Evolutionary conservation across 2,888 invertebrate species (phyloP).

Genomic region (Hedya salicella): DNA sequence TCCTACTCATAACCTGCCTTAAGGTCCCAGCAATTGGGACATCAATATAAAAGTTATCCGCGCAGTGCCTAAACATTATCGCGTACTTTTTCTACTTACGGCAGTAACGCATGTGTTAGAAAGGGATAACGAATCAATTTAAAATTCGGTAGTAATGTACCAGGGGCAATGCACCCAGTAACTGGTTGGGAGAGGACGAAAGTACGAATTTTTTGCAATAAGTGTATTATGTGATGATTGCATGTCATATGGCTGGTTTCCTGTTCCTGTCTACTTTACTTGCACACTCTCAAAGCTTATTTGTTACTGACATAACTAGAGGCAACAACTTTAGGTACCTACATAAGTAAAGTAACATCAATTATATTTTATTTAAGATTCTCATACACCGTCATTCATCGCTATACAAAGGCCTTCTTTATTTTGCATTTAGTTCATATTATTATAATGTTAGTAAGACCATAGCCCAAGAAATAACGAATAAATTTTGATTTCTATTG

Average conservation of each 20-base stretch:
- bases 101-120: conserved; percentile 52
- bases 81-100: conserved; percentile 59
- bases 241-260: conserved; percentile 11
- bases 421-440: too few relatives aligned
- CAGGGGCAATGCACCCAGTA: conserved; percentile 78
- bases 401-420: too few relatives aligned
- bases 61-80: conserved; percentile 65
- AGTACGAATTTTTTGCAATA: conserved; percentile 77
- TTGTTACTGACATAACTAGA: too few relatives aligned
- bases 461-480: too few relatives aligned
- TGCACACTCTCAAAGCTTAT: background rate
- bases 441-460: too few relatives aligned
- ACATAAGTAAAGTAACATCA: background rate
- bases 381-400: too few relatives aligned
- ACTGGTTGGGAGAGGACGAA: conserved; percentile 82
- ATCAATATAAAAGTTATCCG: conserved; percentile 69
- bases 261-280: background rate
- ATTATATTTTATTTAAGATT: too few relatives aligned
- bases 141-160: conserved; percentile 73
- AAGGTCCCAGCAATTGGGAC: conserved; percentile 73
- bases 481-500: too few relatives aligned
- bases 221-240: conserved; percentile 58
- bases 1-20: conserved; percentile 82
- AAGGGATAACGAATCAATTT: conserved; percentile 69
- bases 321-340: background rate